phyloP scores from a whole-genome alignment of 2,888 invertebrate genomes.

The Platerodrilus igneus region DNA sequence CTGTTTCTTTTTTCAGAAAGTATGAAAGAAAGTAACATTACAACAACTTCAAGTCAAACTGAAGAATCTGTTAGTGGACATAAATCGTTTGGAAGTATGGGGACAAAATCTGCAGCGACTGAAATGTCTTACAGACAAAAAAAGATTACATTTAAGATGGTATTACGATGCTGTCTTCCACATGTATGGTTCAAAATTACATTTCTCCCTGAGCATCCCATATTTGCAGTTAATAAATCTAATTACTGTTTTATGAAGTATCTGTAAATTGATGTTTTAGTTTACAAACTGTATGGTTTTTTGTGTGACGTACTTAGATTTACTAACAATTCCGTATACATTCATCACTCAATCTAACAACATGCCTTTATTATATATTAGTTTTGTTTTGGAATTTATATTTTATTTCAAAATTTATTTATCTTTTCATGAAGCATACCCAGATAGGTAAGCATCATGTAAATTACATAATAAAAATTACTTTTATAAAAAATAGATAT shows the following conservation, averaged over 20 bases:
- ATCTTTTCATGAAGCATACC: conserved; percentile 7
- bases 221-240: conserved; percentile 4
- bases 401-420: conserved; percentile 14
- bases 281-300: background rate
- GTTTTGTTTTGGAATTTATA: conserved; percentile 4
- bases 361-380: background rate
- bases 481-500: conserved; percentile 1
- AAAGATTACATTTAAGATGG: background rate
- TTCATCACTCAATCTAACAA: conserved; percentile 3
- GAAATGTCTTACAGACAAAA: background rate
- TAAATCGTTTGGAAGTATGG: conserved; percentile 1
- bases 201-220: conserved; percentile 4
- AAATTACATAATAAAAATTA: background rate
- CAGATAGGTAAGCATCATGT: conserved; percentile 5
- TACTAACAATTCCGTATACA: background rate
- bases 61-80: background rate
- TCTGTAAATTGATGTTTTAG: too few species aligned
- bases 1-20: too few species aligned
- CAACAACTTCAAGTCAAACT: background rate
- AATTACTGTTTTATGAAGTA: too few species aligned
- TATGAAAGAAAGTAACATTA: too few species aligned
- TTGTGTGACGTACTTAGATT: conserved; percentile 7
- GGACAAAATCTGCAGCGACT: background rate
- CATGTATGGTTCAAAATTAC: conserved; percentile 11
- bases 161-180: conserved; percentile 6